Evolutionary conservation across 2,113 vertebrate species (phyloP).

Genomic region (Channa maculata): DNA sequence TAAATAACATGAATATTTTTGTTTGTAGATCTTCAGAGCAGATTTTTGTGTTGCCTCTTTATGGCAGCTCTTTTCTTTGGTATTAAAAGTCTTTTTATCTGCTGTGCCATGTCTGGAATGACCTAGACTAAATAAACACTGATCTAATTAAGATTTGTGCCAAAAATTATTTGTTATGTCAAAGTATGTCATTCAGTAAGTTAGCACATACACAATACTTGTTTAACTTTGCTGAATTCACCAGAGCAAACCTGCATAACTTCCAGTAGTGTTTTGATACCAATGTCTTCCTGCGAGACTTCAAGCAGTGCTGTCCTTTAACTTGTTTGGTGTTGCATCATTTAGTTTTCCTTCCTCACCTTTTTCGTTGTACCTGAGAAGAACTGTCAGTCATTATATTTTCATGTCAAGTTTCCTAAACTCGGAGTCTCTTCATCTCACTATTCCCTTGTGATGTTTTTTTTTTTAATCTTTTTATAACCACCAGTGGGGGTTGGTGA

Average conservation of each 20-base stretch:
- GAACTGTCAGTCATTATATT: constrained; percentile 58
- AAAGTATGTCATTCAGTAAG: too few species aligned
- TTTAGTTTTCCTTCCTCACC: constrained; percentile 4
- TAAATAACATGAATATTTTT: not conserved
- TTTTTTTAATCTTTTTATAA: constrained; percentile 6
- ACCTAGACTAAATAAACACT: too few species aligned
- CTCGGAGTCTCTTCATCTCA: constrained; percentile 54
- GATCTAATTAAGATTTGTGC: too few species aligned
- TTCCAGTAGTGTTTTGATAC: constrained; percentile 26
- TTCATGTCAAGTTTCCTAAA: constrained; percentile 54
- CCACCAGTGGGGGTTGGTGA: constrained; percentile 33
- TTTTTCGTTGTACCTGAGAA: constrained; percentile 22
- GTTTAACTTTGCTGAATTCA: not conserved
- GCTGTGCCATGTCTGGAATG: too few species aligned
- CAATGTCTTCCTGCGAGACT: constrained; percentile 20
- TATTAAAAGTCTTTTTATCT: too few species aligned
- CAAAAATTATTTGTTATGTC: too few species aligned
- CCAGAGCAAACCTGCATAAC: constrained; percentile 14
- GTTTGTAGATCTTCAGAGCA: not conserved
- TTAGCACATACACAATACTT: not conserved
- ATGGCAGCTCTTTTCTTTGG: too few species aligned
- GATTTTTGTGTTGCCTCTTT: not conserved
- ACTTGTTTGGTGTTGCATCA: constrained; percentile 1
- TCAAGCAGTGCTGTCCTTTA: not conserved
- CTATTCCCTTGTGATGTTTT: constrained; percentile 40